Evolutionary conservation across 2,888 invertebrate genomes (phyloP), one percentile per base, ranked within the genome.

Genomic region (Calameuta pallipes): DNA sequence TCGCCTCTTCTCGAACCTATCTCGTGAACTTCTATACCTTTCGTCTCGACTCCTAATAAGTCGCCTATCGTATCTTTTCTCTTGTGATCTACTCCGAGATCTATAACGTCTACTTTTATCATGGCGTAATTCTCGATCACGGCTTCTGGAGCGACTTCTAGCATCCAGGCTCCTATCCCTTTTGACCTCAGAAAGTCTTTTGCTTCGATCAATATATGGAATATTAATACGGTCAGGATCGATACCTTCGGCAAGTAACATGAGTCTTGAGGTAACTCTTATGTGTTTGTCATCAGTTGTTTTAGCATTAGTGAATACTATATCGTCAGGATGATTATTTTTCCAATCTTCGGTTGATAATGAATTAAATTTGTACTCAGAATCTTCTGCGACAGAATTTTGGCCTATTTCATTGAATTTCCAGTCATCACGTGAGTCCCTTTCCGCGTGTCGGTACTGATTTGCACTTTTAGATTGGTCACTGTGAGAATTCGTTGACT

Each of bases 1-100:
- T 33, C 31, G 9, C 69, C 74, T 69, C 73, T 69, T 78, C 15
- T 68, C 73, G 69, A 41, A 71, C 12, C 12, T 76, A n/a, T 75
- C 76, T 9, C 56, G 23, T 56, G 56, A 56, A 56, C 56, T 56
- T 41, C 75, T 78, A 30, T 37, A 11, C 34, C 75, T 76, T 75
- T 74, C 35, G 34, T 30, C 69, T 76, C 70, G 13, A 31, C 71
- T 56, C 15, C 13, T 36, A 13, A 15, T 13, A 70, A 35, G 34
- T 68, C 69, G 33, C 23, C 78, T 76, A 41, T 76, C 74, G n/a
- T 70, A 33, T 75, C 77, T 34, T 41, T 74, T 76, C 23, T 82
- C 80, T 30, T 69, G 75, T 34, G 77, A 74, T 76, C 75, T 80
- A 71, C 78, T 79, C 71, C 76, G 78, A 31, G 80, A 80, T 33